These are phyloP conservation scores for Turdus rufiventris DNA, from an alignment of 2,113 vertebrate species.

Conservation along the genomic window DNA sequence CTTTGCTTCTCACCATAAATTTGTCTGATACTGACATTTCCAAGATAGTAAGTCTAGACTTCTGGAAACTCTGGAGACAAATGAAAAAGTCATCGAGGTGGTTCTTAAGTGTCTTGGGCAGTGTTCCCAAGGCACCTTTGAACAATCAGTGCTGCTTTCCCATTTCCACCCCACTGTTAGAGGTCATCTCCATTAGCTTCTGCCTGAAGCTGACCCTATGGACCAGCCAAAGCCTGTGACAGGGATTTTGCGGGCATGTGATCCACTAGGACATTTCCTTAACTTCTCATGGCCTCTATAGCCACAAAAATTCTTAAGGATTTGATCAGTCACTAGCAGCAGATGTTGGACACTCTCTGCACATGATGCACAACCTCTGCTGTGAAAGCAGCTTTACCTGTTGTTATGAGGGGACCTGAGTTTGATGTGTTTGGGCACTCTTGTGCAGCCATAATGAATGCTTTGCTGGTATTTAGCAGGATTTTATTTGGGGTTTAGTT, in stretches of 20 bases:
- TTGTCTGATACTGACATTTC: constrained; percentile 64
- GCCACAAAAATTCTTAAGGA: not conserved
- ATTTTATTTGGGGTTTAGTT: not conserved
- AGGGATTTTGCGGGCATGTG: not conserved
- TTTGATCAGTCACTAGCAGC: not conserved
- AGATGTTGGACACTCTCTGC: not conserved
- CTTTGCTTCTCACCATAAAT: constrained; percentile 63
- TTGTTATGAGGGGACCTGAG: not conserved
- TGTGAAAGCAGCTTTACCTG: not conserved
- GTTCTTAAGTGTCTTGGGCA: constrained; percentile 39
- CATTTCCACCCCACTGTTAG: not conserved
- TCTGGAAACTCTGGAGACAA: constrained; percentile 53
- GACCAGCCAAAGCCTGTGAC: not conserved
- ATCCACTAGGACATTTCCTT: not conserved
- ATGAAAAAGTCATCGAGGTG: constrained; percentile 41
- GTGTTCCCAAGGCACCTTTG: constrained; percentile 34
- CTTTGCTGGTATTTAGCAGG: not conserved
- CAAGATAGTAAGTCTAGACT: constrained; percentile 66
- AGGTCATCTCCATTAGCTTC: constrained; percentile 8
- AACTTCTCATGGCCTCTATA: not conserved
- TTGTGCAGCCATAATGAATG: not conserved
- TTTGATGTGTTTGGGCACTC: not conserved
- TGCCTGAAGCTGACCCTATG: not conserved
- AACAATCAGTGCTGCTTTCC: not conserved
- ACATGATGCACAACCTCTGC: not conserved